Base-by-base conservation (phyloP, 2,888 invertebrate species). In the Pristionchus exspectatus region DNA sequence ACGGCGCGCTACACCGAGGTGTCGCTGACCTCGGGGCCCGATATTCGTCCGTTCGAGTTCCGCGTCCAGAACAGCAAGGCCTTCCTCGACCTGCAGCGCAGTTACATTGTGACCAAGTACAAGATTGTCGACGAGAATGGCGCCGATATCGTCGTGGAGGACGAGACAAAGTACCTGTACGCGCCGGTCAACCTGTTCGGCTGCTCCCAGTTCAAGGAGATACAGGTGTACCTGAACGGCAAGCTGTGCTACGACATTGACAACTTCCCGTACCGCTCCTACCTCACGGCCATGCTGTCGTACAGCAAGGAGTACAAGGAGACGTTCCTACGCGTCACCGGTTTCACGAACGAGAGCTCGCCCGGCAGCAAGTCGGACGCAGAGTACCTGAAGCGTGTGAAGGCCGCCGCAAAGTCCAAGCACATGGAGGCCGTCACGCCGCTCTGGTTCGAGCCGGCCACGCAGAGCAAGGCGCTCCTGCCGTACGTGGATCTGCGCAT, bases 371-470 rank as follows among this genome's bases (percentile, higher is more conserved):
- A 54, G 4, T 12, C 50, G 14, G 54, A 54, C 21, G 7, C n/a
- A 4, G 83, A 83, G 83, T 83, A 83, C 38, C 10, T 27, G 33
- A 54, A 83, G 83, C 50, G 83, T 1, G 83, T 83, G 9, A n/a
- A 54, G 12, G 56, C 54, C 2, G 18, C 54, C 56, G n/a, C 54
- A 9, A 83, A 83, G 33, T 83, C 83, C 7, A 14, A 12, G n/a
- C 21, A 9, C 9, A 12, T 83, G 30, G 83, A 83, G 56, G 83
- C 83, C 10, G n/a, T 83, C 27, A 54, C 83, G 4, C 83, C 83
- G 12, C 54, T 83, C 1, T 83, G 83, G 83, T 50, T 83, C 27
- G 54, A n/a, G n/a, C n/a, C n/a, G n/a, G n/a, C n/a, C n/a, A n/a
- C n/a, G n/a, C n/a, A n/a, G n/a, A n/a, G n/a, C n/a, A n/a, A n/a